Evolutionary conservation across 1,140 invertebrate genomes (phyloP).

Genomic region (Conus betulinus): DNA sequence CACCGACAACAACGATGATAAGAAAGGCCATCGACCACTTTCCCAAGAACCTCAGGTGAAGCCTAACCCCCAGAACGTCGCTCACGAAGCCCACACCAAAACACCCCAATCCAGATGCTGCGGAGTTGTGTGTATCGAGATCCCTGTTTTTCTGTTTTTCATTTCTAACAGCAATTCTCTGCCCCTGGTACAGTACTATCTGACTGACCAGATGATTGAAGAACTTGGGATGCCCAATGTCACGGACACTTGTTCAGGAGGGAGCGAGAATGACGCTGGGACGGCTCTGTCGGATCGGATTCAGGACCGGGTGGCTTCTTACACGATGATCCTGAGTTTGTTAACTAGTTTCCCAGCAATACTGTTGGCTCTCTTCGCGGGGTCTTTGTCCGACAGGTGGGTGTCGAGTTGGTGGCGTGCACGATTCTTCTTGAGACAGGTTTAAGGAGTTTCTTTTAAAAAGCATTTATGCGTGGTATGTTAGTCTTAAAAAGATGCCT

Average conservation of each 20-base stretch:
- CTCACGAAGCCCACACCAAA: background rate
- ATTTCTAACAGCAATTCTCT: background rate
- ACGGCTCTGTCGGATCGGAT: background rate
- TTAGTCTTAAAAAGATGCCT: background rate
- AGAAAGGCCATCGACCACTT: background rate
- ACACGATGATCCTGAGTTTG: background rate
- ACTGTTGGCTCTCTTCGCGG: background rate
- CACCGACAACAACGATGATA: background rate
- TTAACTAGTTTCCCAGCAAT: background rate
- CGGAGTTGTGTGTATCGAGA: background rate
- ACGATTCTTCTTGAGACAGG: too few species aligned
- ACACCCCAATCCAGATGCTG: background rate
- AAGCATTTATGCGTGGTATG: background rate
- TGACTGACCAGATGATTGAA: background rate
- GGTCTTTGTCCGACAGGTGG: background rate
- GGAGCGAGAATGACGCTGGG: background rate
- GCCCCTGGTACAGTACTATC: background rate
- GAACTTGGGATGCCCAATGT: background rate
- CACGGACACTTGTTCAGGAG: background rate
- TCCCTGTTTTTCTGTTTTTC: background rate
- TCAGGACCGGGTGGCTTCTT: background rate
- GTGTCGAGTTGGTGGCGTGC: background rate
- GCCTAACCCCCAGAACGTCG: background rate
- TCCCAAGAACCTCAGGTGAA: background rate
- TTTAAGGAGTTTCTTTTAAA: background rate